A percentile compares a stretch with the other conserved stretches of the same genome.
Conservation (phyloP, 2,797 vertebrate species). For the Allenopithecus nigroviridis region DNA sequence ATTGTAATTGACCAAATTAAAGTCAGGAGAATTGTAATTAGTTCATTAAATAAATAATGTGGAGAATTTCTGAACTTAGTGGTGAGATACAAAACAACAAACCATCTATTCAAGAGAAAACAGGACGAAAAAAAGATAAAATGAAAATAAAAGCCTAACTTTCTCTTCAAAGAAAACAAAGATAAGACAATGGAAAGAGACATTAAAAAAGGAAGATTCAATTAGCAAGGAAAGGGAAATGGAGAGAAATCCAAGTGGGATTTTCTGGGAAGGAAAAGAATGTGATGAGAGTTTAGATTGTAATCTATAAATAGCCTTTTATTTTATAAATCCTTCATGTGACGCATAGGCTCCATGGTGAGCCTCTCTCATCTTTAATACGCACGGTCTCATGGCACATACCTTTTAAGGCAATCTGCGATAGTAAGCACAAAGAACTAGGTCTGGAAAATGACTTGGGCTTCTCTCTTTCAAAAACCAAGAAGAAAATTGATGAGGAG, state of each 20-base stretch:
- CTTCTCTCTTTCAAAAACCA: constrained; percentile 60
- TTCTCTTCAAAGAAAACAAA: constrained; percentile 46
- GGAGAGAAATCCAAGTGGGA: constrained; percentile 36
- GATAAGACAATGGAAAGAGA: constrained; percentile 43
- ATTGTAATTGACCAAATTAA: constrained; percentile 67
- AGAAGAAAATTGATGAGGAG: constrained; percentile 63
- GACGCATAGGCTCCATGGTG: background rate
- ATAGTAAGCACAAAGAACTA: constrained; percentile 57
- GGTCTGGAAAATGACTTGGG: constrained; percentile 50
- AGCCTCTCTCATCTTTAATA: background rate
- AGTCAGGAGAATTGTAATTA: constrained; percentile 62
- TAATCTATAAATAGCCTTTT: constrained; percentile 64
- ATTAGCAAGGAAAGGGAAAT: constrained; percentile 50
- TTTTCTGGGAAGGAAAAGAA: constrained; percentile 44
- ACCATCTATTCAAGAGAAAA: constrained; percentile 30
- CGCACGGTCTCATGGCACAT: background rate
- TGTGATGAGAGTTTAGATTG: constrained; percentile 40
- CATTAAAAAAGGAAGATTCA: constrained; percentile 54
- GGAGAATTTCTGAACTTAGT: constrained; percentile 22
- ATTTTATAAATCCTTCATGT: constrained; percentile 62
- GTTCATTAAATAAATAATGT: constrained; percentile 65
- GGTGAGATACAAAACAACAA: background rate
- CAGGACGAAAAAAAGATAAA: constrained; percentile 38
- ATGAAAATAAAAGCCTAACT: constrained; percentile 36
- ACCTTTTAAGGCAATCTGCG: constrained; percentile 29